Evolutionary conservation across 1,140 invertebrate genomes (phyloP), one percentile per base, ranked within the genome.

Genomic region (Papilio machaon): DNA sequence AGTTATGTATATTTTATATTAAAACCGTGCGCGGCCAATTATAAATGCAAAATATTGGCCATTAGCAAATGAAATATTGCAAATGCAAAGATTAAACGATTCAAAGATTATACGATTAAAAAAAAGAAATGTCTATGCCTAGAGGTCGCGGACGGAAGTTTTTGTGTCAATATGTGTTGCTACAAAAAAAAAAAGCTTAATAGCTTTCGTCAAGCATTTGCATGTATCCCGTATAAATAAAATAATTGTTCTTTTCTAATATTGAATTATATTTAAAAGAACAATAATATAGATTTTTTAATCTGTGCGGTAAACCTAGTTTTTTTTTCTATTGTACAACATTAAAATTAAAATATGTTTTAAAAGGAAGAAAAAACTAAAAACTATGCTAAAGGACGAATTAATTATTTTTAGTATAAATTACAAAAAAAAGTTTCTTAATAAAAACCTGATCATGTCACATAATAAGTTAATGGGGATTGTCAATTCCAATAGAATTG

Each of bases 161-260:
- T 60, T 74, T 49, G 70, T 80, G 17, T 73, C 80, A 74, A 80
- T 75, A 75, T 79, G 79, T 89, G 85, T 92, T 88, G 89, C 90
- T 84, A 86, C 77, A 85, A 84, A 74, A 85, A 86, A 85, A 86
- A 86, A 87, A 88, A 88, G 90, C 88, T 91, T 91, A 52, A 86
- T 87, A 91, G 91, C 90, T 89, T 88, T 73, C 73, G 83, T 79
- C 17, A 82, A 81, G 86, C 85, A 83, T 87, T 30, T 87, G 91
- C 91, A 93, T 93, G 91, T 90, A 87, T 86, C 85, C 83, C 78
- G 81, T 82, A 85, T 89, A 82, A 30, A 88, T 84, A 89, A 85
- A 90, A 88, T 87, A 85, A 64, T 77, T 80, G 84, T 82, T 87
- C 67, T 86, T 82, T 85, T 81, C 80, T 84, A 85, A 76, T 67